Evolutionary conservation across 2,888 invertebrate species (phyloP).

Genomic region (Drosophila subquinaria): DNA sequence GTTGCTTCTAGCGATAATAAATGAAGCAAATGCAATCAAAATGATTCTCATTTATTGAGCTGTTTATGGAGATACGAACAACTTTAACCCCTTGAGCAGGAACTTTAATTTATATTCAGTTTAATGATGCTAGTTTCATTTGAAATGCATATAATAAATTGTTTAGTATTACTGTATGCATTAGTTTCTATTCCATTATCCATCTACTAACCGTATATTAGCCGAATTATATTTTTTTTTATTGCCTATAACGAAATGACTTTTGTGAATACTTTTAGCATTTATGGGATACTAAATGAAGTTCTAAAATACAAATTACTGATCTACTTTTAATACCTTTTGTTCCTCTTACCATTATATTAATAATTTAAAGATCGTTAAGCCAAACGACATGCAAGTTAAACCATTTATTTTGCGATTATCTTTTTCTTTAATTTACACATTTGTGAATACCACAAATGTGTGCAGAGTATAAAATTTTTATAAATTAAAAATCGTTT

Average conservation of each 20-base stretch:
- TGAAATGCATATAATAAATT: not conserved
- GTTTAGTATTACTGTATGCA: too few relatives aligned
- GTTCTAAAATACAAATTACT: not conserved
- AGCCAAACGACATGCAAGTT: not conserved
- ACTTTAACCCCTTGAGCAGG: not conserved
- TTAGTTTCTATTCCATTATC: not conserved
- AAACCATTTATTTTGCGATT: not conserved
- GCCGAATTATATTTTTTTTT: not conserved
- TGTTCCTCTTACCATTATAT: not conserved
- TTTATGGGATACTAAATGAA: not conserved
- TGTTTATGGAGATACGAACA: slow-evolving; percentile 16
- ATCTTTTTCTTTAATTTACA: not conserved
- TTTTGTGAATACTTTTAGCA: not conserved
- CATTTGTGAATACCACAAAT: not conserved
- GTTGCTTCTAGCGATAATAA: slow-evolving; percentile 32
- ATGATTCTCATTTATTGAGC: slow-evolving; percentile 32
- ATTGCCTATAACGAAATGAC: not conserved
- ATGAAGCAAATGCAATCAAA: slow-evolving; percentile 36
- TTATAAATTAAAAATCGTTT: not conserved
- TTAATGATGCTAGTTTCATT: not conserved
- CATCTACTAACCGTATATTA: not conserved
- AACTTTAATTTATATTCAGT: not conserved
- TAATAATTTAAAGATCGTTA: not conserved
- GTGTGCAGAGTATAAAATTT: not conserved
- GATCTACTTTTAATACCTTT: not conserved